Base-by-base conservation (phyloP, 2,888 invertebrate species). In the Andrena hattorfiana region DNA sequence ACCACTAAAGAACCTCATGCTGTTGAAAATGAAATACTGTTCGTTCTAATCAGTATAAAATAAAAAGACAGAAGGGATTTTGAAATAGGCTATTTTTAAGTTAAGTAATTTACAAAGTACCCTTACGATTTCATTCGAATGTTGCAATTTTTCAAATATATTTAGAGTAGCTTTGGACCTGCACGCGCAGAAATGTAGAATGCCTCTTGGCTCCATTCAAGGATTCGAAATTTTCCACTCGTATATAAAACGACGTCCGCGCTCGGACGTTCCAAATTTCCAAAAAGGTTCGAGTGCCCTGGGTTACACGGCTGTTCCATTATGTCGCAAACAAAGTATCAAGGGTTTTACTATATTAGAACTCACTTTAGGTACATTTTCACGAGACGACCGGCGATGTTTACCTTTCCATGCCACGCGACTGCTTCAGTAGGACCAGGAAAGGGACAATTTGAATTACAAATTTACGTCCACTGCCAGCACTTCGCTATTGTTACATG, bases 371-470 rank as follows among this genome's bases (percentile, higher is more conserved):
- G 64, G 32, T 66, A 73, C 63, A 64, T 74, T 73, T 64, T 67
- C 68, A 60, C 59, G 68, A 26, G 35, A 23, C 49, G 28, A 16
- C 63, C 64, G 26, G 13, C 23, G 51, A 59, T 81, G 81, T 81
- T 81, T 81, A 81, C 74, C 74, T 74, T 81, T 66, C 74, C 30
- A 66, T 54, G 81, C 51, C 81, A 74, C 73, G 35, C 81, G 67
- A 51, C 71, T 68, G 35, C 63, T 54, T 56, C 26, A 30, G 59
- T 69, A n/a, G 32, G 56, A 13, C 28, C 54, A 51, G 49, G 74
- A 74, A 80, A 69, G 81, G 69, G 74, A 68, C 73, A 60, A 81
- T 81, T 81, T 81, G 81, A 80, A 81, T 81, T 69, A 81, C 81
- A 81, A 81, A 81, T 81, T 80, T 28, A 60, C 59, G 59, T 66